These are phyloP conservation scores for Choreutis nemorana DNA, from an alignment of 2,888 invertebrate species.

Conservation along the genomic window DNA sequence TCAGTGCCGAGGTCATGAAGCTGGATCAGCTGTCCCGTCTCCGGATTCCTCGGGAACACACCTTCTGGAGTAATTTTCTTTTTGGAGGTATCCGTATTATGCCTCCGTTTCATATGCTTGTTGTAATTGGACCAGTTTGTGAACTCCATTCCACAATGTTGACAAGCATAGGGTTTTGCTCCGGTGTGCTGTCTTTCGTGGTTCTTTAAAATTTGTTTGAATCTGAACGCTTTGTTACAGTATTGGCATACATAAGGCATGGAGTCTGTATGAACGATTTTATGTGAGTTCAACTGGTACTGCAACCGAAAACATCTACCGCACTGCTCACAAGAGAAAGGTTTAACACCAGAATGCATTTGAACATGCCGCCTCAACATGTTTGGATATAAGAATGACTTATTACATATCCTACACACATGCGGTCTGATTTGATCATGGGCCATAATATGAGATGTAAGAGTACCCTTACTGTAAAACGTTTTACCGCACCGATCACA, in stretches of 20 bases:
- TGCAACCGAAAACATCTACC: slow-evolving; percentile 66
- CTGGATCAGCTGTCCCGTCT: slow-evolving; percentile 46
- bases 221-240: slow-evolving; percentile 78
- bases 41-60: slow-evolving; percentile 48
- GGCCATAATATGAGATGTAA: slow-evolving; percentile 49
- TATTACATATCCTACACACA: slow-evolving; percentile 48
- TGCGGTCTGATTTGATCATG: slow-evolving; percentile 50
- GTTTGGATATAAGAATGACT: slow-evolving; percentile 46
- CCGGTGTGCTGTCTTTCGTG: slow-evolving; percentile 77
- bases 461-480: slow-evolving; percentile 50
- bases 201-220: slow-evolving; percentile 77
- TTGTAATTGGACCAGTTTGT: slow-evolving; percentile 87
- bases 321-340: slow-evolving; percentile 51
- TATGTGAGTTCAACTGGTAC: slow-evolving; percentile 76
- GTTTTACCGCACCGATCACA: slow-evolving; percentile 55
- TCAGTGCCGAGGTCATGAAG: slow-evolving; percentile 34
- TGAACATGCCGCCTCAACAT: slow-evolving; percentile 51
- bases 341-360: slow-evolving; percentile 51
- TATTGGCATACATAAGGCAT: slow-evolving; percentile 81
- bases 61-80: slow-evolving; percentile 65
- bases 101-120: slow-evolving; percentile 81
- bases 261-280: slow-evolving; percentile 78
- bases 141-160: slow-evolving; percentile 75
- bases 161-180: slow-evolving; percentile 76
- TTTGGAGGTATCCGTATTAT: slow-evolving; percentile 60